A percentile compares a stretch with the other conserved stretches of the same genome.
These are phyloP conservation scores for Anolis carolinensis DNA, from an alignment of 2,113 vertebrate genomes.

Conservation along the genomic window DNA sequence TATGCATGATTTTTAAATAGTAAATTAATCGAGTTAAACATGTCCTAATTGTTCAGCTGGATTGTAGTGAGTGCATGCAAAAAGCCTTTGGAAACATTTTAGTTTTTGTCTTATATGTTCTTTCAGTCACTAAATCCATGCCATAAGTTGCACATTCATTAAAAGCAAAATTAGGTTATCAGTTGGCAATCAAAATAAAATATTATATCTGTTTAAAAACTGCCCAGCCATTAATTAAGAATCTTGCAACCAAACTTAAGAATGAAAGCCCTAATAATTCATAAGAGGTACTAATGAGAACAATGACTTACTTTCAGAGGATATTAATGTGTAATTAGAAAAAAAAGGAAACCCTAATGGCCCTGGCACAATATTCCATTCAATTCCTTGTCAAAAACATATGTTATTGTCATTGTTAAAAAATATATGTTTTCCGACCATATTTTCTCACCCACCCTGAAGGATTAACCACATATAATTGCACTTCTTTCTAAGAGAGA, in stretches of 20 bases:
- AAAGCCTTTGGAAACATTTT: too few relatives aligned
- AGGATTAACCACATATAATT: conserved; percentile 42
- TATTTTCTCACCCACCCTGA: conserved; percentile 29
- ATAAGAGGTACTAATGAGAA: conserved; percentile 58
- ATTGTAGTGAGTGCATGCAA: too few relatives aligned
- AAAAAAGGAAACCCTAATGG: not conserved
- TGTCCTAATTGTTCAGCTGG: too few relatives aligned
- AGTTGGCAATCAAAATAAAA: conserved; percentile 69
- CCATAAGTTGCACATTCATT: conserved; percentile 69
- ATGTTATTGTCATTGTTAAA: conserved; percentile 36
- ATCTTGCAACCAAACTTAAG: conserved; percentile 57
- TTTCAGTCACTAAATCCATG: conserved; percentile 50
- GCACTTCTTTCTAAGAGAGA: conserved; percentile 28
- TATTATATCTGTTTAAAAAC: conserved; percentile 59
- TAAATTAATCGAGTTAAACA: too few relatives aligned
- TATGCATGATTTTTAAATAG: too few relatives aligned
- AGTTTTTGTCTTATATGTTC: too few relatives aligned
- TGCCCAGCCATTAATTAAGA: conserved; percentile 68
- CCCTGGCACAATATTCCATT: conserved; percentile 40
- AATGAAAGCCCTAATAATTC: conserved; percentile 58
- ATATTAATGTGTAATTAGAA: conserved; percentile 23
- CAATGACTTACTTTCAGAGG: conserved; percentile 55
- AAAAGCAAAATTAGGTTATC: conserved; percentile 68
- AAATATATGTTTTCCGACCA: not conserved
- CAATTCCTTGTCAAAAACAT: conserved; percentile 45